A percentile compares a stretch with the other conserved stretches of the same genome.
Conservation (phyloP, 1,140 invertebrate species). For the Meloidogyne hapla region DNA sequence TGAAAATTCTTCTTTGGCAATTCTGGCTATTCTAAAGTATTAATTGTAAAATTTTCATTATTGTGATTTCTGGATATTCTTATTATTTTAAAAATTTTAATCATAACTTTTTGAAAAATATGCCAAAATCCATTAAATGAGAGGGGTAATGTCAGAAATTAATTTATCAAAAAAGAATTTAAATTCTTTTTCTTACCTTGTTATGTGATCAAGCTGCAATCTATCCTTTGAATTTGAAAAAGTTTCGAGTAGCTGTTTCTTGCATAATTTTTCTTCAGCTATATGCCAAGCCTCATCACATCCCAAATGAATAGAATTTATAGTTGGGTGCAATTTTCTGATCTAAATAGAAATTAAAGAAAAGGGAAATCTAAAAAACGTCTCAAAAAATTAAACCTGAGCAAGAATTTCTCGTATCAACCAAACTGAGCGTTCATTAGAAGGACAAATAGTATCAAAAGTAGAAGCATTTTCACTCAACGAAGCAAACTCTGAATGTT, state of each 20-base stretch:
- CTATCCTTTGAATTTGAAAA: constrained; percentile 45
- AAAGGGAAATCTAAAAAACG: background rate
- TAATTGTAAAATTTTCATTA: background rate
- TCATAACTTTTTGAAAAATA: no score
- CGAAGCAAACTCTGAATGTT: constrained; percentile 59
- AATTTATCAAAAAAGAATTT: no score
- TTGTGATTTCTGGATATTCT: no score
- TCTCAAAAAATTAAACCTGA: no score
- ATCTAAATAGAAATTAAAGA: constrained; percentile 37
- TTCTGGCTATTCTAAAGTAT: constrained; percentile 38
- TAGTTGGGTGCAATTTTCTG: constrained; percentile 65
- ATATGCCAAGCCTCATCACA: constrained; percentile 65
- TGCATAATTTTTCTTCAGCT: constrained; percentile 43
- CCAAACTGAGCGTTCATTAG: constrained; percentile 65
- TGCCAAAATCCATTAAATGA: no score
- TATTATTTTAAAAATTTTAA: no score
- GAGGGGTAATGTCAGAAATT: no score
- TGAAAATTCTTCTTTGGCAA: constrained; percentile 47
- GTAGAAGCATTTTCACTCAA: constrained; percentile 66
- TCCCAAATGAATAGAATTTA: constrained; percentile 66
- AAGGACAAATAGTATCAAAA: constrained; percentile 67
- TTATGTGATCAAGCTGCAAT: constrained; percentile 52
- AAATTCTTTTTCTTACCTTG: constrained; percentile 13
- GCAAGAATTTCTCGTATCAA: constrained; percentile 68
- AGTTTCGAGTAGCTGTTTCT: constrained; percentile 11